Base-by-base conservation (phyloP, 1,140 invertebrate species). In the Temnothorax curvispinosus region DNA sequence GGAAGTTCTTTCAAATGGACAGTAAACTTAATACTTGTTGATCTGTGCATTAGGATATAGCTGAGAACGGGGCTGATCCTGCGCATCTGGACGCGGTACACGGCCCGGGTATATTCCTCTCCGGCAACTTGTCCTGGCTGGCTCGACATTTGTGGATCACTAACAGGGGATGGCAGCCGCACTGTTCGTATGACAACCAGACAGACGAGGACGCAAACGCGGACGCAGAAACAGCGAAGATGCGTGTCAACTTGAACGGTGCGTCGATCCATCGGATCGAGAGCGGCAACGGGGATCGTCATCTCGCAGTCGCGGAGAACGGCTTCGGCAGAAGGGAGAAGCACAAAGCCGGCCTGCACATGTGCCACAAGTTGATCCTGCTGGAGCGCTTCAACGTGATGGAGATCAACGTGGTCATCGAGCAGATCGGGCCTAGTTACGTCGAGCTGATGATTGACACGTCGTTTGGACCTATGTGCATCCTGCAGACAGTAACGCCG, bases 41-140 rank as follows among this genome's bases (percentile, higher is more conserved):
- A 69, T 54, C 9, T 58, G 56, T 93, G 95, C 91, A 21, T 69
- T 93, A 99, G 97, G 98, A 99, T 92, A 98, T 99, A 62, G 98
- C 98, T 0, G 98, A 99, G 94, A 99, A 99, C 91, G 98, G 98
- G 0, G 98, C 98, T 0, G 98, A 99, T 93, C 95, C 97, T 1
- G 97, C 97, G 0, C 98, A 99, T 93, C 95, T 99, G 13, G 96
- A 96, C 72, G 96, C 97, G 0, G 96, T 99, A 0, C 98, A 99
- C 89, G 96, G 96, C 38, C 94, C 96, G 27, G 92, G 96, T 50
- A 93, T 97, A 90, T 89, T 98, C 54, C 90, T 96, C 38, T 96
- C 97, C 44, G 93, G 96, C 1, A 8, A 60, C 0, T 3, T 65
- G 1, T n/a, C 94, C 96, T 54, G 75, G 87, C 8, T 91, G 80